Conservation (phyloP, 2,888 invertebrate genomes). For the Heteromurus nitidus region DNA sequence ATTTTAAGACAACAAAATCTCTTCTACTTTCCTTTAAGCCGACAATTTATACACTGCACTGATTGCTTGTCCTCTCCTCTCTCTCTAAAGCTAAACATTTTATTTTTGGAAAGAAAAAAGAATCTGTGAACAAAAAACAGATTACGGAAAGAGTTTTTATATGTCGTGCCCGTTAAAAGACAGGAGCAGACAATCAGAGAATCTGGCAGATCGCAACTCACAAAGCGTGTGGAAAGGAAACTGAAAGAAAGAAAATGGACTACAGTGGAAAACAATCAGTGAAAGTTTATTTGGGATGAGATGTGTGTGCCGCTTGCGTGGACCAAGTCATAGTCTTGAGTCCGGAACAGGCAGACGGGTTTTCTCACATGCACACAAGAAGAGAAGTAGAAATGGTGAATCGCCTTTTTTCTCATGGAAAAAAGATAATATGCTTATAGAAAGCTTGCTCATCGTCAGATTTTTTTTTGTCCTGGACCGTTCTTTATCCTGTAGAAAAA, state of each 20-base stretch:
- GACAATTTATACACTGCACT: slow-evolving; percentile 2
- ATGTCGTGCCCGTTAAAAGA: not conserved
- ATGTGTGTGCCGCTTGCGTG: not conserved
- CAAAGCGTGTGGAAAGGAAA: not conserved
- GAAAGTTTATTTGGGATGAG: not conserved
- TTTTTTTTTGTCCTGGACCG: slow-evolving; percentile 13
- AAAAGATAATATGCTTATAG: slow-evolving; percentile 42
- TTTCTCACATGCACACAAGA: slow-evolving; percentile 26
- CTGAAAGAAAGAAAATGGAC: slow-evolving; percentile 24
- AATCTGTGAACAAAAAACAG: not conserved
- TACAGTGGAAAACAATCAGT: slow-evolving; percentile 43
- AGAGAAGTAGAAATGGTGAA: slow-evolving; percentile 4
- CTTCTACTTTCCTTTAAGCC: not conserved
- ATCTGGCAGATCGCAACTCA: not conserved
- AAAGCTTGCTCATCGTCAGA: slow-evolving; percentile 50
- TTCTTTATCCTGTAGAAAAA: slow-evolving; percentile 7
- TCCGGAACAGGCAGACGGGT: slow-evolving; percentile 24
- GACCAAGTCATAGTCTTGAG: not conserved
- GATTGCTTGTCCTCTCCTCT: slow-evolving; percentile 10
- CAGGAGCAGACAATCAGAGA: not conserved
- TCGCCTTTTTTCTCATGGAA: slow-evolving; percentile 17
- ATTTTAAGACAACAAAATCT: too few species aligned
- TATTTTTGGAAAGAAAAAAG: slow-evolving; percentile 1
- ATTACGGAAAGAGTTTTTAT: too few species aligned
- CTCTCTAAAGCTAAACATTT: slow-evolving; percentile 7